These are phyloP conservation scores for Seriola dumerili DNA, from an alignment of 2,113 vertebrate genomes.

Conservation along the genomic window DNA sequence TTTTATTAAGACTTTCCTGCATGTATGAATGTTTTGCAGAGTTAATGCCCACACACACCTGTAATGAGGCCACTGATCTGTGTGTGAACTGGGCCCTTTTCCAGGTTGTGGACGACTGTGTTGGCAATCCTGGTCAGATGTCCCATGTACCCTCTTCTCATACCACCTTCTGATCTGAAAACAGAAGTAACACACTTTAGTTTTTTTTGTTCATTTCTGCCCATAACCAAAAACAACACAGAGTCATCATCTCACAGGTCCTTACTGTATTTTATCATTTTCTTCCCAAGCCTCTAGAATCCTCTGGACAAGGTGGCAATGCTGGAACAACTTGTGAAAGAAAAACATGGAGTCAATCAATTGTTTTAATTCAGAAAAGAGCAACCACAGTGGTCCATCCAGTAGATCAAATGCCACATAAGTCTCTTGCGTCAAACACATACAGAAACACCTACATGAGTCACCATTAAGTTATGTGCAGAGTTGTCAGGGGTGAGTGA, in stretches of 20 bases:
- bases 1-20: not conserved
- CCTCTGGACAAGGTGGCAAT: constrained; percentile 93
- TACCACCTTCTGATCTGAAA: constrained; percentile 91
- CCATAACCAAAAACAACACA: not conserved
- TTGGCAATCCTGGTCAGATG: constrained; percentile 98
- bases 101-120: constrained; percentile 93
- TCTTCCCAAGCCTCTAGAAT: constrained; percentile 97
- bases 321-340: constrained; percentile 91
- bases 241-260: not conserved
- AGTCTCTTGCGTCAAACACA: constrained; percentile 9
- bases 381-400: not conserved
- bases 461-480: constrained; percentile 88
- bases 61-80: constrained; percentile 90
- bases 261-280: constrained; percentile 97
- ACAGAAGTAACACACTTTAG: constrained; percentile 6
- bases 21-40: not conserved
- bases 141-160: constrained; percentile 96
- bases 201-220: too few species aligned
- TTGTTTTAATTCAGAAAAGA: not conserved
- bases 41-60: constrained; percentile 81
- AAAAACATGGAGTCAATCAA: constrained; percentile 26
- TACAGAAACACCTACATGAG: constrained; percentile 75
- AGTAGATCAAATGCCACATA: not conserved
- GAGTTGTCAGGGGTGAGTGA: constrained; percentile 57
- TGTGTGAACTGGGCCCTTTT: constrained; percentile 91